A percentile compares a stretch with the other conserved stretches of the same genome.
Conservation (phyloP, 2,113 vertebrate genomes). For the Oreotrochilus melanogaster region DNA sequence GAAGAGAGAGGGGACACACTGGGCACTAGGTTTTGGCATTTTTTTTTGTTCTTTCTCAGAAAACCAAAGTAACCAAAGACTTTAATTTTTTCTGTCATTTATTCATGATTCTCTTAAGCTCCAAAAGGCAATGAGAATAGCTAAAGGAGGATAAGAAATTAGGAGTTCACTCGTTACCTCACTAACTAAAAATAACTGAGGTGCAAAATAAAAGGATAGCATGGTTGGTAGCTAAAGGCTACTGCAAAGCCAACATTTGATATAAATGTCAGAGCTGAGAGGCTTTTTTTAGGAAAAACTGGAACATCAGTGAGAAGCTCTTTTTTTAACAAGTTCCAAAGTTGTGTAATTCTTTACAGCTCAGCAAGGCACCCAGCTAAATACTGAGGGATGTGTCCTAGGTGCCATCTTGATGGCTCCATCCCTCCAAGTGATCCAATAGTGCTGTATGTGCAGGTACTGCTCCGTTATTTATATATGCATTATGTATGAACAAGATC, state of each 20-base stretch:
- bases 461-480: slow-evolving; percentile 9
- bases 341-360: neutral
- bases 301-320: neutral
- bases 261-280: neutral
- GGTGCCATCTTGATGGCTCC: neutral
- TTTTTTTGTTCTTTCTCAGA: neutral
- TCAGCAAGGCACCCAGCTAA: neutral
- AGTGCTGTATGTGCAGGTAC: neutral
- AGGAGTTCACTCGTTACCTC: neutral
- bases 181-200: neutral
- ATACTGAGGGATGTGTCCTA: neutral
- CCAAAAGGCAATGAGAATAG: neutral
- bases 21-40: neutral
- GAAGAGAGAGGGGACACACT: neutral
- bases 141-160: neutral
- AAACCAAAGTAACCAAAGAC: neutral
- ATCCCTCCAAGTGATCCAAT: rapidly evolving
- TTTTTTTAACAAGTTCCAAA: neutral
- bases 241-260: neutral
- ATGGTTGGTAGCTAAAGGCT: neutral
- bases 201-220: neutral
- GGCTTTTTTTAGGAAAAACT: neutral
- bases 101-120: neutral
- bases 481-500: neutral
- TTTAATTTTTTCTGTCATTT: neutral